Evolutionary conservation across 1,140 invertebrate genomes (phyloP), one percentile per base, ranked within the genome.

Genomic region (Micrasema minimum): DNA sequence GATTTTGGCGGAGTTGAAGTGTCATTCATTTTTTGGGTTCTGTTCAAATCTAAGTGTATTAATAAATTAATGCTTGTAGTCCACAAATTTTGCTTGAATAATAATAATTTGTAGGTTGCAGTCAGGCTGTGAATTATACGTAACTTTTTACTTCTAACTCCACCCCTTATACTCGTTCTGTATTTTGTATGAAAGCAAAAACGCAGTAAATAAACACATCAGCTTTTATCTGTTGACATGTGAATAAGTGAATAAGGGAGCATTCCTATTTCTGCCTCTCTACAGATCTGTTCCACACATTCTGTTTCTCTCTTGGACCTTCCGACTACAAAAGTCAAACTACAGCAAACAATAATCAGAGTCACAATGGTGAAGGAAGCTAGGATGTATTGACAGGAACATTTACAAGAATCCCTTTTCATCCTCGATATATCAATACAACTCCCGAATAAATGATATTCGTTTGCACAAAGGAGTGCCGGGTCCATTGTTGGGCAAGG

Each of bases 161-260:
- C 43, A 46, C 10, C 43, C 43, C 43, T 45, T 37, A 37, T 37
- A 10, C 23, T 31, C n/a, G 16, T 31, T 14, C n/a, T 55, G 11
- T 31, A 14, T 31, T 22, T 41, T 46, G 43, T 46, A 45, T 10
- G 43, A 20, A 26, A 46, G 59, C 41, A 46, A 46, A 69, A 64
- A 26, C 23, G 55, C 45, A 62, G 57, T 69, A 69, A 69, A 69
- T 69, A 69, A 69, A 69, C 67, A 69, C 67, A 69, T 69, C 67
- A 69, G 18, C 67, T 38, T 62, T 64, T 64, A 35, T 53, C 59
- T 69, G 67, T 69, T 62, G 67, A 69, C 67, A 69, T 43, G 57
- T 62, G 67, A 64, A 64, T 10, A 46, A 22, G 37, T 16, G 35
- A 11, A 67, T 53, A 22, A 50, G 11, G 18, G 5, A 11, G 26